Base-by-base conservation (phyloP, 1,140 invertebrate genomes). In the Solen grandis region DNA sequence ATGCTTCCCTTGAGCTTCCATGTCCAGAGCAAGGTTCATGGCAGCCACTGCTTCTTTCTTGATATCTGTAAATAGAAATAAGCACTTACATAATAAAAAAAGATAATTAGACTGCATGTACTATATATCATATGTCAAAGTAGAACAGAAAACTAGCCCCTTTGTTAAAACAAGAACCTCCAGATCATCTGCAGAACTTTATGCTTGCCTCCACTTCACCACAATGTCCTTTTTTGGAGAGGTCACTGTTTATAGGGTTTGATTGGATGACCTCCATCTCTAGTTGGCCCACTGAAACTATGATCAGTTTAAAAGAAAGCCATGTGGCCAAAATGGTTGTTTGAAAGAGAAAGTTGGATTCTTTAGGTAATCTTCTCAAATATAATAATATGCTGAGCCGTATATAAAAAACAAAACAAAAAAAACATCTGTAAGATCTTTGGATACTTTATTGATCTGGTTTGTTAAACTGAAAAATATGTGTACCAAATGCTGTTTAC, bases 21-120 rank as follows among this genome's bases (percentile, higher is more conserved):
- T 96, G 82, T 97, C 96, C 72, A 97, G 87, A 0, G 97, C 97
- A 38, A 97, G 94, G 82, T 96, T 95, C 68, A 98, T 90, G 0
- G 96, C 95, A 68, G 95, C 95, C 25, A 97, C 92, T 0, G 97
- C 97, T 93, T 99, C 97, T 75, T 89, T 87, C 66, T 86, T 85
- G 0, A 91, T 69, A 62, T 89, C 90, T 91, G 85, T 38, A 86
- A 89, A 31, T 55, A 60, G 60, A 52, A 54, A 62, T 46, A 2
- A 57, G 38, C 16, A 59, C 16, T 1, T 41, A 41, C 22, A 46
- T 5, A 68, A 5, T 22, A 13, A 29, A 36, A n/a, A 31, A 0
- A 29, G 10, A 29, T 63, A 14, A 33, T 1, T 33, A 29, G 1
- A 63, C 14, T 29, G 36, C 2, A 31, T 2, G 16, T n/a, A 8